Percentiles rank a stretch among this genome's conserved stretches.
phyloP scores from a whole-genome alignment of 2,797 vertebrate genomes.

The Thunnus albacares region DNA sequence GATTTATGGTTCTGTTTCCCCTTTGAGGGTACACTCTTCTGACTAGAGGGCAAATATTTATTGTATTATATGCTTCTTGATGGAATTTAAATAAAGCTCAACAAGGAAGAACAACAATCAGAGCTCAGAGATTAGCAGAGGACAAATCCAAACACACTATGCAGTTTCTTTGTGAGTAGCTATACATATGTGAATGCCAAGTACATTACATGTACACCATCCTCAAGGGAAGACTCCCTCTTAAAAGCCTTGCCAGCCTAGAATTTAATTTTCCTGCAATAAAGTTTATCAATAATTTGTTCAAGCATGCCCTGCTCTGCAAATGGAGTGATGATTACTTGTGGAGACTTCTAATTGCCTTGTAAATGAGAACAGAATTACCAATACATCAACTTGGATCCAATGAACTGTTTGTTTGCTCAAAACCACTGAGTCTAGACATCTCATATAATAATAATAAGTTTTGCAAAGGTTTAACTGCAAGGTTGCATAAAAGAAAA shows the following conservation, averaged over 20 bases:
- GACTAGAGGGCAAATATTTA: conserved; percentile 58
- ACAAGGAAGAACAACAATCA: conserved; percentile 42
- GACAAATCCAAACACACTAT: conserved; percentile 22
- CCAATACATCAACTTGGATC: conserved; percentile 59
- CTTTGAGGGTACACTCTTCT: conserved; percentile 29
- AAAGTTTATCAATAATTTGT: conserved; percentile 77
- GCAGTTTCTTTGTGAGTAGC: conserved; percentile 31
- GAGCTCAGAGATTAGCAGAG: conserved; percentile 48
- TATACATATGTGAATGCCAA: conserved; percentile 52
- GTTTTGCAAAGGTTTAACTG: conserved; percentile 31
- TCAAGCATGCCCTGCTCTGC: conserved; percentile 73
- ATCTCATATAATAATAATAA: conserved; percentile 17
- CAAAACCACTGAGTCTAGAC: conserved; percentile 37
- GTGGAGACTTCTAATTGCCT: conserved; percentile 73
- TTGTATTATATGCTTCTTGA: conserved; percentile 47
- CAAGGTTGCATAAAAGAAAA: neutral
- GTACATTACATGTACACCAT: conserved; percentile 43
- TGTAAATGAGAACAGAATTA: conserved; percentile 72
- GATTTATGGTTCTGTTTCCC: conserved; percentile 52
- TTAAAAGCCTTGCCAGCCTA: conserved; percentile 36
- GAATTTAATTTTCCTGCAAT: conserved; percentile 69
- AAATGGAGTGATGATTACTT: conserved; percentile 78
- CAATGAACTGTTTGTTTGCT: conserved; percentile 57
- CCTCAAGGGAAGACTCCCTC: conserved; percentile 41
- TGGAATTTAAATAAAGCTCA: conserved; percentile 55